Evolutionary conservation across 2,113 vertebrate species (phyloP), one percentile per base, ranked within the genome.

Genomic region (Cygnus atratus): DNA sequence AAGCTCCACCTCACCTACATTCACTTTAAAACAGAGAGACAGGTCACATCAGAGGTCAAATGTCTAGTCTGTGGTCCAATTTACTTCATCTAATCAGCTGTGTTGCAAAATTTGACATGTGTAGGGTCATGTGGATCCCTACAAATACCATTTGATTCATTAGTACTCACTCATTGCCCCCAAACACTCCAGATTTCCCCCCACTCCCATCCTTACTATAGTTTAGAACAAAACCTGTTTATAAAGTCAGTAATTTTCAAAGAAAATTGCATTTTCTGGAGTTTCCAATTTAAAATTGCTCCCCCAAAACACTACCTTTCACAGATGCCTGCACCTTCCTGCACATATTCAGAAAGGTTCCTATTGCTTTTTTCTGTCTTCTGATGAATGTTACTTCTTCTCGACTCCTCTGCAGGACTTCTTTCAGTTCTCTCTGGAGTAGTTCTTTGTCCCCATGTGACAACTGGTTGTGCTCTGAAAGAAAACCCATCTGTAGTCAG

Each of bases 311-410:
- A 7, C 4, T 97, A 99, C 99, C 99, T 97, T 81, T 96, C 25
- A 99, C 75, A 39, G 91, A 87, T 11, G 96, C 94, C 62, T 98
- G 91, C 68, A 99, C 98, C 63, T 93, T 98, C 86, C 67, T 96
- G 35, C 98, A 98, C 98, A 98, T 98, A 72, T 58, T 97, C 86
- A 99, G 88, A 24, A 99, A 91, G 46, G 97, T 95, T 58, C 98
- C 98, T 6, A 99, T 90, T 9, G 95, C 91, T 48, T 96, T 91
- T 10, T 94, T 96, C 93, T 99, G 98, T 6, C 20, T 18, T 85
- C 92, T 97, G 11, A 99, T 88, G 41, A 79, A 83, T 0, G 13
- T 2, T 11, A 99, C 62, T 87, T 99, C 99, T 0, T 92, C 8
- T 3, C 22, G 10, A 73, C 99, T 98, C 68, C 35, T 71, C 5